These are phyloP conservation scores for Neodiprion fabricii DNA, from an alignment of 1,140 invertebrate species.

Conservation along the genomic window DNA sequence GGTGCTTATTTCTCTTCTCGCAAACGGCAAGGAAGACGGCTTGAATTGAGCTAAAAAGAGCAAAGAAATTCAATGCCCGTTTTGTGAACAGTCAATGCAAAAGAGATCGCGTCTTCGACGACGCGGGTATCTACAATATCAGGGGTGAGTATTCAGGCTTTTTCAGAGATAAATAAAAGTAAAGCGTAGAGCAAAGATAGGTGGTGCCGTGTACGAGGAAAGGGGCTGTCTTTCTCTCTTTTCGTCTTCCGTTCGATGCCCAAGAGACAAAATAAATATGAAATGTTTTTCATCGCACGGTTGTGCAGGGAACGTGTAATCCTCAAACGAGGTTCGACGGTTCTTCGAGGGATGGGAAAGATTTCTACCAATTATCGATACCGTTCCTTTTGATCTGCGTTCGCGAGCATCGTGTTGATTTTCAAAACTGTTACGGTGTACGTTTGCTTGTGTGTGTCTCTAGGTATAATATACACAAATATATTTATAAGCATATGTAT, in stretches of 20 bases:
- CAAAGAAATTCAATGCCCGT: background rate
- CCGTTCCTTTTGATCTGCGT: conserved; percentile 53
- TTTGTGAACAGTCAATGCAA: background rate
- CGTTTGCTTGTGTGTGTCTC: too few relatives aligned
- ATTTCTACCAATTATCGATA: conserved; percentile 61
- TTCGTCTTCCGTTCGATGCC: conserved; percentile 29
- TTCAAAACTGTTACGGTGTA: conserved; percentile 47
- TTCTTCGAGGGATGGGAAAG: conserved; percentile 32
- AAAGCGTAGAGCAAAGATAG: conserved; percentile 40
- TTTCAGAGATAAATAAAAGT: conserved; percentile 45
- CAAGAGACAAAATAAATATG: conserved; percentile 51
- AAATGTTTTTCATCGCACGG: conserved; percentile 39
- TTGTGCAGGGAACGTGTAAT: conserved; percentile 41
- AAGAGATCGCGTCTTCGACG: background rate
- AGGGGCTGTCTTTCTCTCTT: conserved; percentile 27
- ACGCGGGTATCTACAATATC: background rate
- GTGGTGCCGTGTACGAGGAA: conserved; percentile 18
- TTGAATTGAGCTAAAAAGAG: background rate
- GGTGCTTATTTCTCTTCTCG: too few relatives aligned
- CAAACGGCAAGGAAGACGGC: background rate
- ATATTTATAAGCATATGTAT: too few relatives aligned
- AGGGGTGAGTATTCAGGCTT: conserved; percentile 27
- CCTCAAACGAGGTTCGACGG: conserved; percentile 48
- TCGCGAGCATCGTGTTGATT: conserved; percentile 46
- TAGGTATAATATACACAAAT: too few relatives aligned